These are phyloP conservation scores for Eriosoma lanigerum DNA, from an alignment of 1,140 invertebrate genomes.

Conservation along the genomic window DNA sequence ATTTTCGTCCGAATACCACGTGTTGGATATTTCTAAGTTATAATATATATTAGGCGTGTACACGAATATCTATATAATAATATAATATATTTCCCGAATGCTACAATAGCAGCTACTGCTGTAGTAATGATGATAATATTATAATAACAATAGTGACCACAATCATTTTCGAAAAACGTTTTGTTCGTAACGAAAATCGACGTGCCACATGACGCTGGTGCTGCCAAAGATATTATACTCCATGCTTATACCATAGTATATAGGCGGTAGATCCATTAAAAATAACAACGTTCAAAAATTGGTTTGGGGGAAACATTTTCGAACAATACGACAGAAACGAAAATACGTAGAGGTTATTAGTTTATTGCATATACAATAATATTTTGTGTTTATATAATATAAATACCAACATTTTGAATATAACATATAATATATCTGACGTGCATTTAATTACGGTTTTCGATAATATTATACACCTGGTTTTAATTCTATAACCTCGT, in stretches of 20 bases:
- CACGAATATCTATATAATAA: neutral
- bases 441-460: constrained; percentile 12
- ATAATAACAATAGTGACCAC: neutral
- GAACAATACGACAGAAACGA: neutral
- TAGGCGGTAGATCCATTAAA: neutral
- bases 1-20: neutral
- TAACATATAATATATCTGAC: neutral
- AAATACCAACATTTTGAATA: neutral
- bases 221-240: neutral
- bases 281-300: neutral
- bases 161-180: neutral
- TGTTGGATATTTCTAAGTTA: neutral
- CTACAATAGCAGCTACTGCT: neutral
- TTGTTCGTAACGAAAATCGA: neutral
- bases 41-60: no score
- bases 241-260: neutral
- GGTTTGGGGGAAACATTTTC: neutral
- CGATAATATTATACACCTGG: neutral
- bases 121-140: neutral
- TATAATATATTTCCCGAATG: no score
- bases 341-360: neutral
- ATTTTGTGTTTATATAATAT: no score
- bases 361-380: no score
- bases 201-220: neutral
- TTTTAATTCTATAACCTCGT: no score